Evolutionary conservation across 2,797 vertebrate species (phyloP).

Genomic region (Coendou prehensilis): DNA sequence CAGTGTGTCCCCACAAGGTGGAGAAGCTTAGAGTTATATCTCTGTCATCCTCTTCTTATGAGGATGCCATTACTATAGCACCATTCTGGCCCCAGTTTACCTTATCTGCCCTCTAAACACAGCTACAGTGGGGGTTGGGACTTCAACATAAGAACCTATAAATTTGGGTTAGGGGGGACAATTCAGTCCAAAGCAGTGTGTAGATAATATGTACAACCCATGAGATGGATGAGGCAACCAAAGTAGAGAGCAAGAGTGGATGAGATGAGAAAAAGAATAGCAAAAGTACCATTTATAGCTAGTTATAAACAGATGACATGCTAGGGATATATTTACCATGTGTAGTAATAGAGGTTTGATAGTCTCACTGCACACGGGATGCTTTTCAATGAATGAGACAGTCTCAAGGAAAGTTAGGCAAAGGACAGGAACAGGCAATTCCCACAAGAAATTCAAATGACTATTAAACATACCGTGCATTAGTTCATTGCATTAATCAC

Average conservation of each 20-base stretch:
- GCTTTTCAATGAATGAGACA: not conserved
- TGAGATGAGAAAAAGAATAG: not conserved
- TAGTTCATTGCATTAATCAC: not conserved
- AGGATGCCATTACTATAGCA: not conserved
- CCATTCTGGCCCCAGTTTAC: not conserved
- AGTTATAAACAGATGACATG: not conserved
- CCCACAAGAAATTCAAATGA: not conserved
- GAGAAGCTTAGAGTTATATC: not conserved
- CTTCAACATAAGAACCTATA: not conserved
- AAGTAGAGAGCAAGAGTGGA: not conserved
- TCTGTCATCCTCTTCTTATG: not conserved
- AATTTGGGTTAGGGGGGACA: not conserved
- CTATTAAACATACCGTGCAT: not conserved
- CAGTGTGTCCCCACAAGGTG: no score
- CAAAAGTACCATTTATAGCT: rapidly evolving
- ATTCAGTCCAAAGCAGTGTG: not conserved
- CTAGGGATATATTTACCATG: not conserved
- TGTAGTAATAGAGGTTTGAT: not conserved
- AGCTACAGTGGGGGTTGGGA: no score
- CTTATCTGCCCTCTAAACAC: not conserved
- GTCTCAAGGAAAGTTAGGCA: not conserved
- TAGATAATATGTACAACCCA: no score
- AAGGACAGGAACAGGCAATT: not conserved
- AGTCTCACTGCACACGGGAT: not conserved
- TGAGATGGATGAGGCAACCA: not conserved